Evolutionary conservation across 2,888 invertebrate genomes (phyloP), one percentile per base, ranked within the genome.

Genomic region (Octodonta nipae): DNA sequence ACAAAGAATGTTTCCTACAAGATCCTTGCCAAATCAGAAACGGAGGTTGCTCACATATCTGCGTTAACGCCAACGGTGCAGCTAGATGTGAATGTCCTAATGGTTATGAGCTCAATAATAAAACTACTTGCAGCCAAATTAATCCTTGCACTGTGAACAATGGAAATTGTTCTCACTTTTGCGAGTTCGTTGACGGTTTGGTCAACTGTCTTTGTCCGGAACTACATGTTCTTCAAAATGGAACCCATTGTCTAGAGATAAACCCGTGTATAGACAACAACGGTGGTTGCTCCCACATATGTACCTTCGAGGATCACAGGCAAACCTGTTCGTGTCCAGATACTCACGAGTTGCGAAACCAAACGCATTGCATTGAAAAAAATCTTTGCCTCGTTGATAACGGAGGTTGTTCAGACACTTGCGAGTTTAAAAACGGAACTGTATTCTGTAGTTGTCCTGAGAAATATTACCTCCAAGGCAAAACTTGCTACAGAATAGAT

Each of bases 351-450:
- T 47, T 70, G 5, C 44, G 46, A 4, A 52, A 55, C 25, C 60
- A 54, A 15, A 56, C 51, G 11, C 47, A 45, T 26, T 66, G 65
- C 39, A 45, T 41, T 12, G 60, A 63, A 46, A 58, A 68, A 6
- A 65, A 74, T 47, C 72, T 71, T 15, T 79, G 78, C 42, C 51
- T 56, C 4, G 46, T 54, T 1, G 63, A 66, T 28, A 75, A 75
- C 40, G 74, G 73, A 1, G 72, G 71, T 26, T 79, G 78, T 51
- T 67, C 69, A 5, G 74, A 77, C 38, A 56, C 61, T n/a, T 79
- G 78, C 46, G 25, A 49, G 2, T 52, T 61, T 26, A 53, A 54
- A 3, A 57, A 63, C 8, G 67, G 67, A 1, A 52, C 61, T 15
- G 53, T 57, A 15, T 49, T 49, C 10, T 74, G 73, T 41, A 46